phyloP scores from a whole-genome alignment of 2,888 invertebrate species.

The Notodonta ziczac region DNA sequence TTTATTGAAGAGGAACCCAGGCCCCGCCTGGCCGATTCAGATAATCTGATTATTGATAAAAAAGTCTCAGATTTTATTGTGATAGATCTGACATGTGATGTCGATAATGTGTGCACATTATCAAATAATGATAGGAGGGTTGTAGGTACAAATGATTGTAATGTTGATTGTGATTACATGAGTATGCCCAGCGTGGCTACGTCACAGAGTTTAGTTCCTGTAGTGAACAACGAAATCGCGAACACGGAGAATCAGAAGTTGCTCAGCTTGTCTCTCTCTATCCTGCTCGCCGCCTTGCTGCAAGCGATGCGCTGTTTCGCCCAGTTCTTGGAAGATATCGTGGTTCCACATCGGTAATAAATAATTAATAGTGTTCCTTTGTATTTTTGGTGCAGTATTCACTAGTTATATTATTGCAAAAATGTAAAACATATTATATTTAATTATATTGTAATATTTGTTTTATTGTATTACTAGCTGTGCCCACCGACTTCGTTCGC shows the following conservation, averaged over 20 bases:
- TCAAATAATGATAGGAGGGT: slow-evolving; percentile 45
- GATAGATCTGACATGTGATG: slow-evolving; percentile 77
- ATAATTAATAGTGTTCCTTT: slow-evolving; percentile 57
- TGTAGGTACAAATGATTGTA: slow-evolving; percentile 62
- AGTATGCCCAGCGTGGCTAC: slow-evolving; percentile 64
- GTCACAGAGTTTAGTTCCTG: slow-evolving; percentile 76
- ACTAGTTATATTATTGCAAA: slow-evolving; percentile 56
- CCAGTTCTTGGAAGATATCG: slow-evolving; percentile 85
- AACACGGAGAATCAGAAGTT: slow-evolving; percentile 78
- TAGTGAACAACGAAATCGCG: slow-evolving; percentile 73
- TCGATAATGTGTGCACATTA: slow-evolving; percentile 54
- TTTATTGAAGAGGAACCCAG: slow-evolving; percentile 48
- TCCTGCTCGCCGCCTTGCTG: slow-evolving; percentile 85
- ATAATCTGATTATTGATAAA: slow-evolving; percentile 42
- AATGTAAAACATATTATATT: slow-evolving; percentile 68
- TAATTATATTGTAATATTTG: slow-evolving; percentile 63
- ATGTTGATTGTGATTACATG: slow-evolving; percentile 65
- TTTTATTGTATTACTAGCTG: slow-evolving; percentile 52
- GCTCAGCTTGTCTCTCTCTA: slow-evolving; percentile 85
- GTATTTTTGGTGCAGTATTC: slow-evolving; percentile 74
- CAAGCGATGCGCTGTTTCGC: slow-evolving; percentile 87
- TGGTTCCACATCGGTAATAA: slow-evolving; percentile 76
- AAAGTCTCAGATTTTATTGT: slow-evolving; percentile 69
- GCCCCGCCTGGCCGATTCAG: slow-evolving; percentile 38
- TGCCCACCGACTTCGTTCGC: no score